Conservation (phyloP, 2,113 vertebrate genomes). For the Indicator indicator region DNA sequence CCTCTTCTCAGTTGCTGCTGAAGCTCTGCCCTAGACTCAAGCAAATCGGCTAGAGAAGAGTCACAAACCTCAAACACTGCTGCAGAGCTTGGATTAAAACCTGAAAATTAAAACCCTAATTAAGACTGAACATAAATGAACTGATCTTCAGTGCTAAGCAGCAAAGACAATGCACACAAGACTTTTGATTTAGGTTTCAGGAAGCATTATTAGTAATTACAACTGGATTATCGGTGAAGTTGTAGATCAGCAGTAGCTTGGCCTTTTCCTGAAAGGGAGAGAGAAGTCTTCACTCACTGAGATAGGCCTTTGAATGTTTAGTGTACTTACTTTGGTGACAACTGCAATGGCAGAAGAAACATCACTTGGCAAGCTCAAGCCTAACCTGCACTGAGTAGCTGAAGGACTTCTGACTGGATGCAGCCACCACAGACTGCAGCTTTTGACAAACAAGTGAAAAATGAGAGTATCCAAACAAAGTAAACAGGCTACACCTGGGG, state of each 20-base stretch:
- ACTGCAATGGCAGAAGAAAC: neutral
- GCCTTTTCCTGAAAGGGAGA: neutral
- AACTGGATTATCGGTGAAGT: neutral
- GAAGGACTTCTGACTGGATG: neutral
- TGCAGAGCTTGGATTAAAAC: neutral
- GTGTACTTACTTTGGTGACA: neutral
- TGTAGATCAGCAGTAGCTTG: neutral
- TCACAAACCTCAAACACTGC: neutral
- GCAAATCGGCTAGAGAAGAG: neutral
- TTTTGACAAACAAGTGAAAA: neutral
- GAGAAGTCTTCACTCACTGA: neutral
- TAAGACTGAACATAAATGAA: neutral
- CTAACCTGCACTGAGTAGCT: neutral
- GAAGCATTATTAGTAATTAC: neutral
- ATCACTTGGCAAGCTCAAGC: neutral
- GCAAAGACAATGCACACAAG: neutral
- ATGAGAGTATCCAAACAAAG: neutral
- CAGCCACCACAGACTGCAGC: neutral
- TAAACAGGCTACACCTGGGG: neutral
- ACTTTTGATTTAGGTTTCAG: neutral
- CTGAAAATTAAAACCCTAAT: neutral
- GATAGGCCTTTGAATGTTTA: accelerated
- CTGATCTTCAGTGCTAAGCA: neutral
- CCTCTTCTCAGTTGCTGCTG: neutral
- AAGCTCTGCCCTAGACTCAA: neutral